Evolutionary conservation across 92 coral and sea anemone genomes (phyloP), one percentile per base, ranked within the genome.

Genomic region (Paragorgia papillata): DNA sequence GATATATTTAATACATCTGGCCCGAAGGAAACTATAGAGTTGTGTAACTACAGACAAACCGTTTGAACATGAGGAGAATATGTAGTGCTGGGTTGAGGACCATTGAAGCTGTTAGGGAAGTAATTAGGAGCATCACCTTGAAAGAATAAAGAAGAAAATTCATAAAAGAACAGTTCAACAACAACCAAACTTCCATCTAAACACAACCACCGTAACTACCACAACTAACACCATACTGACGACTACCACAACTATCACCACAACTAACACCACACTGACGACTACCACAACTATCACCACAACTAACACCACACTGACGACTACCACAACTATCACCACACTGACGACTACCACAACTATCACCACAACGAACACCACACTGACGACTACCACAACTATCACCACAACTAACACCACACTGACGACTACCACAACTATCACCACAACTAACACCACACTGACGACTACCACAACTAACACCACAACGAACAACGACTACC

Each of bases 71-170:
- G 65, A 4, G 96, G 94, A 27, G 85, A 50, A 71, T 86, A 82
- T 76, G 90, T 90, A 35, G 83, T 41, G 69, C 82, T 83, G 49
- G 88, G 88, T 48, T 75, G 37, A 35, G 98, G 94, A 22, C 98
- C 98, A 22, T 85, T 80, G 88, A 94, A 94, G 84, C 98, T 94
- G 94, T 94, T 94, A 18, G 98, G 98, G 88, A 78, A 94, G 73
- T 94, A 94, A 85, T 94, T 94, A 1, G 98, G 98, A 51, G 94
- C 88, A 30, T 92, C 97, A 79, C 84, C 97, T 92, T 76, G 10
- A 26, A 57, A 58, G 62, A 68, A 46, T 2, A 46, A n/a, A 46
- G n/a, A 46, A 46, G 2, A n/a, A 46, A 46, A 2, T 2, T 46
- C 15, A 46, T 2, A 7, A n/a, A 46, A 46, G n/a, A n/a, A 46